Percentiles rank a stretch among this genome's conserved stretches.
Conservation (phyloP, 2,797 vertebrate species). For the Sciaenops ocellatus region DNA sequence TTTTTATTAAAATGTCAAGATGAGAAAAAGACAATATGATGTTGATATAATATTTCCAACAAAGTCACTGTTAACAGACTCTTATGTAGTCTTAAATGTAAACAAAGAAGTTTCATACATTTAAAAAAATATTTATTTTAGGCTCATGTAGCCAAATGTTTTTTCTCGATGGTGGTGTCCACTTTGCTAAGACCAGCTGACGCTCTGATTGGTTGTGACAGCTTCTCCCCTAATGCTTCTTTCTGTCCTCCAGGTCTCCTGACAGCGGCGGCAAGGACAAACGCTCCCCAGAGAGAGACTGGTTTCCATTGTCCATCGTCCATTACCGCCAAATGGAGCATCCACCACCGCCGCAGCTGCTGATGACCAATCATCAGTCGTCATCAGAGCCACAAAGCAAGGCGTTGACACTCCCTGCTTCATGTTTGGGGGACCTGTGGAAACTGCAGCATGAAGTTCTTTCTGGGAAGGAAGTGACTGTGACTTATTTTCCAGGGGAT, state of each 20-base stretch:
- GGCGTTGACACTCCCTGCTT: constrained; percentile 25
- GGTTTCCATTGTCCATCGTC: constrained; percentile 81
- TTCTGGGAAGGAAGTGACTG: constrained; percentile 10
- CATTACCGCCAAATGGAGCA: constrained; percentile 73
- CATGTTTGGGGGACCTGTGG: constrained; percentile 40
- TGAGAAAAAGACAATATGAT: too few species aligned
- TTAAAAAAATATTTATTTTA: neutral
- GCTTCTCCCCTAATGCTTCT: neutral
- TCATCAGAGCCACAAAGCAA: constrained; percentile 57
- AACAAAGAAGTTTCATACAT: too few species aligned
- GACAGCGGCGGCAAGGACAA: constrained; percentile 86
- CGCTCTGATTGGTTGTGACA: neutral
- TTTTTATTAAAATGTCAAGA: too few species aligned
- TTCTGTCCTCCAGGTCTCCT: constrained; percentile 91
- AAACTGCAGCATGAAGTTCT: constrained; percentile 7
- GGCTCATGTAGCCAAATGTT: neutral
- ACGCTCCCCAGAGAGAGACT: constrained; percentile 81
- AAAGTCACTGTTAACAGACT: too few species aligned
- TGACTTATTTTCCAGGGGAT: constrained; percentile 75
- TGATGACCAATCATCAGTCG: constrained; percentile 35
- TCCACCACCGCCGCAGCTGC: constrained; percentile 15
- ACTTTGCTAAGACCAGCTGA: neutral
- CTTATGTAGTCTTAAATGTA: too few species aligned
- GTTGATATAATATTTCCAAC: too few species aligned
- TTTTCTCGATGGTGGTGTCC: neutral